Evolutionary conservation across 2,113 vertebrate species (phyloP), one percentile per base, ranked within the genome.

Genomic region (Phalacrocorax pelagicus): DNA sequence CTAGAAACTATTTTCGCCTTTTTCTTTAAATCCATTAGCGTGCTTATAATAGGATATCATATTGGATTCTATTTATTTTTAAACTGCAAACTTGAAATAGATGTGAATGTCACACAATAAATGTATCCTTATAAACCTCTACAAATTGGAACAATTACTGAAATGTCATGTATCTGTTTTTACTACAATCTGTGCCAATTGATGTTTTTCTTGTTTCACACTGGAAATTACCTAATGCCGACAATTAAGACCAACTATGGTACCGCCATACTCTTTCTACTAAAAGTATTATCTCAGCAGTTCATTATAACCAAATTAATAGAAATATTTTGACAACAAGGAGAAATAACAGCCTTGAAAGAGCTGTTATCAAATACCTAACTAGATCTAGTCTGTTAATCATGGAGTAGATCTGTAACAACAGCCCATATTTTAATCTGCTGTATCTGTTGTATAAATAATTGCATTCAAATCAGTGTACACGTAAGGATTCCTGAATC

Each of bases 291-390:
- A 66, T 22, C 58, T 70, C 57, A 73, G 81, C 36, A 73, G 62
- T 16, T 91, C 44, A 40, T 87, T 92, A 21, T 26, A 90, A 75
- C 21, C 16, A 65, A 54, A 55, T 58, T 57, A 86, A 81, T 34
- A 86, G 34, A 93, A 95, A 78, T 55, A 90, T 88, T 97, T 86
- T 93, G 75, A 79, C 24, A 90, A 82, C 21, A 86, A 66, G 40
- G 12, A 79, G 26, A 85, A 90, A 49, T 55, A 90, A 67, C 24
- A 87, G 49, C 46, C n/a, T 88, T 62, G 27, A 54, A 90, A 90
- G 8, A 29, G 24, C 51, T 81, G 38, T 70, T 75, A 82, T 3
- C 24, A 52, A 84, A 81, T 75, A 77, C 52, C 55, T 44, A 72
- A 49, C 10, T 58, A 51, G 18, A 79, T 79, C 34, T 58, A 57